Conservation (phyloP, 2,113 vertebrate genomes). For the Tetrao urogallus region DNA sequence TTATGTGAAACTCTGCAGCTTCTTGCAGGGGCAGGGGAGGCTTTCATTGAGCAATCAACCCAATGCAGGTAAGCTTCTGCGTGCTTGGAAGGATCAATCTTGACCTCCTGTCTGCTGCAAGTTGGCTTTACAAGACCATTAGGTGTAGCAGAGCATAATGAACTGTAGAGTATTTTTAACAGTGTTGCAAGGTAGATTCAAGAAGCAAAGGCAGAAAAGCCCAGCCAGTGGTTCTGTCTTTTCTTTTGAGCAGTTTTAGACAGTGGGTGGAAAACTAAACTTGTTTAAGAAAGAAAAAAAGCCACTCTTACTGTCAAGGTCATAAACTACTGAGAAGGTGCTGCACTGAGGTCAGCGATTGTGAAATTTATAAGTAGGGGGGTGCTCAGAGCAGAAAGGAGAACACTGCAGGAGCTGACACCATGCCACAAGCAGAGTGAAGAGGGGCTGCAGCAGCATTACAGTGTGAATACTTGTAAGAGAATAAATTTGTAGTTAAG, state of each 20-base stretch:
- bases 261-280: background rate
- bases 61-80: background rate
- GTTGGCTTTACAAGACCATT: background rate
- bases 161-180: background rate
- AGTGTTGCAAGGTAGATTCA: background rate
- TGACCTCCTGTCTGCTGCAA: background rate
- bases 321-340: background rate
- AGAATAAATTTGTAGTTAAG: slow-evolving; percentile 36
- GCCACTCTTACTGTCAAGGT: accelerated
- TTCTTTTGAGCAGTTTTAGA: accelerated
- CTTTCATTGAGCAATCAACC: background rate
- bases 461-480: background rate
- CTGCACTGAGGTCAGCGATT: background rate
- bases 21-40: background rate
- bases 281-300: background rate
- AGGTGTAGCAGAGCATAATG: background rate
- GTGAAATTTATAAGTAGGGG: background rate
- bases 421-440: accelerated
- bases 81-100: background rate
- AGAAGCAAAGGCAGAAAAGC: background rate
- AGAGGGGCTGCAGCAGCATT: background rate
- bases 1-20: background rate
- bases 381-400: background rate
- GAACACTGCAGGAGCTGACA: background rate
- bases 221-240: accelerated